A percentile compares a stretch with the other conserved stretches of the same genome.
phyloP scores from a whole-genome alignment of 2,888 invertebrate species.

The Apamea anceps region DNA sequence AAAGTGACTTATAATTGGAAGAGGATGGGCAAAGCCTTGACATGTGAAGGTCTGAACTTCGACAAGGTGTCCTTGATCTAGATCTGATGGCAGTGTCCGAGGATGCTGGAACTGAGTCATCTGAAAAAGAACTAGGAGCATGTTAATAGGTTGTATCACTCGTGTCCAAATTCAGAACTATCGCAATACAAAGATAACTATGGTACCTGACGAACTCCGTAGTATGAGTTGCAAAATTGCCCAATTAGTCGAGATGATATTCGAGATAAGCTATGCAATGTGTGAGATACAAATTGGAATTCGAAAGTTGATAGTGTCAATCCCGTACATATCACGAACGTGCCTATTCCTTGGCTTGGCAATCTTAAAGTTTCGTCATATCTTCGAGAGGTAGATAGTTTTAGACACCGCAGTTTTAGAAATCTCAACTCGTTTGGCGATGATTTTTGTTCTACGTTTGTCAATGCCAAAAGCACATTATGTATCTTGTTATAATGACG shows the following conservation, averaged over 20 bases:
- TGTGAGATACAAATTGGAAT: not conserved
- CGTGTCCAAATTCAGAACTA: not conserved
- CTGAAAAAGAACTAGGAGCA: not conserved
- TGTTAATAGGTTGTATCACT: not conserved
- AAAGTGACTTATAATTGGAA: slow-evolving; percentile 17
- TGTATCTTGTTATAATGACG: not conserved
- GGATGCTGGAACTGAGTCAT: slow-evolving; percentile 6
- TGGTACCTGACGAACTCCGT: not conserved
- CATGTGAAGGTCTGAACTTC: slow-evolving; percentile 12
- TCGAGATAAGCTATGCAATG: not conserved
- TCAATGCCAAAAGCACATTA: not conserved
- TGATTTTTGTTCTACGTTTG: not conserved
- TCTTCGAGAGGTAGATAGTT: not conserved
- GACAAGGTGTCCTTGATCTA: slow-evolving; percentile 1
- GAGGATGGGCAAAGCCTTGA: slow-evolving; percentile 18
- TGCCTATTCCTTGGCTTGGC: not conserved
- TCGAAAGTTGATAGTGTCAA: not conserved
- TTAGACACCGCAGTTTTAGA: not conserved
- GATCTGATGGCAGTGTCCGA: not conserved
- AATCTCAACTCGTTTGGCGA: not conserved
- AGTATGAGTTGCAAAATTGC: not conserved
- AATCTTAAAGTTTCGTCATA: not conserved
- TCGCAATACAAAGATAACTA: not conserved
- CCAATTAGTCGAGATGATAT: not conserved
- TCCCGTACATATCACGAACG: not conserved